Evolutionary conservation across 2,888 invertebrate genomes (phyloP).

Genomic region (Drosophila incognita): DNA sequence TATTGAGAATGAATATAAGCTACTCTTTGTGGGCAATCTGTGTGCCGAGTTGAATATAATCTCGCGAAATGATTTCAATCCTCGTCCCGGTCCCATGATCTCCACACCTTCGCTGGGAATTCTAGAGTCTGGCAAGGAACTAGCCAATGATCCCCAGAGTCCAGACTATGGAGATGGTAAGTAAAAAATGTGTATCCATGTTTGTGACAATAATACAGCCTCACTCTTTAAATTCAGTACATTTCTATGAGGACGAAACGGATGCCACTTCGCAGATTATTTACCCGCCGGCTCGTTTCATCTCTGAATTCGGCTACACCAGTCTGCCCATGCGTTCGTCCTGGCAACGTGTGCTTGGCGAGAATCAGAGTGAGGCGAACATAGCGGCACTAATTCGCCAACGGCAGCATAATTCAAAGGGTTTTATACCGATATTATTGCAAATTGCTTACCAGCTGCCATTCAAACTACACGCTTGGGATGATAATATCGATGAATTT

Average conservation of each 20-base stretch:
- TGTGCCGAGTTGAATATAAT: conserved; percentile 86
- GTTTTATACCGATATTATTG: conserved; percentile 87
- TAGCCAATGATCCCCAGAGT: conserved; percentile 91
- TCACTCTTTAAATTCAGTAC: conserved; percentile 86
- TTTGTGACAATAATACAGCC: background rate
- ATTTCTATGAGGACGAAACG: conserved; percentile 93
- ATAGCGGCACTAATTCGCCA: conserved; percentile 89
- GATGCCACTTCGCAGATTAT: conserved; percentile 92
- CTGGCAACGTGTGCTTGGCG: conserved; percentile 87
- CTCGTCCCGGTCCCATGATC: conserved; percentile 86
- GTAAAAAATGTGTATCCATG: background rate
- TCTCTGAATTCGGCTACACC: conserved; percentile 98
- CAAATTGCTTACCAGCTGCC: conserved; percentile 88
- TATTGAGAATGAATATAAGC: conserved; percentile 91
- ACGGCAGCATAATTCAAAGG: conserved; percentile 94
- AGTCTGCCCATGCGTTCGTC: conserved; percentile 92
- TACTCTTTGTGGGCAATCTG: conserved; percentile 92
- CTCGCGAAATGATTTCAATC: conserved; percentile 72
- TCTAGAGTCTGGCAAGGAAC: conserved; percentile 89
- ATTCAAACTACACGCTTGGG: conserved; percentile 86
- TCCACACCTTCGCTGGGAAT: conserved; percentile 97
- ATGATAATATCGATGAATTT: conserved; percentile 88
- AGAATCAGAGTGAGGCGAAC: conserved; percentile 83
- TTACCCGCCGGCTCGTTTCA: conserved; percentile 93
- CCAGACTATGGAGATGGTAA: conserved; percentile 93